Percentiles rank a stretch among this genome's conserved stretches.
phyloP scores from a whole-genome alignment of 1,140 invertebrate species.

The Heliothis subflexa region DNA sequence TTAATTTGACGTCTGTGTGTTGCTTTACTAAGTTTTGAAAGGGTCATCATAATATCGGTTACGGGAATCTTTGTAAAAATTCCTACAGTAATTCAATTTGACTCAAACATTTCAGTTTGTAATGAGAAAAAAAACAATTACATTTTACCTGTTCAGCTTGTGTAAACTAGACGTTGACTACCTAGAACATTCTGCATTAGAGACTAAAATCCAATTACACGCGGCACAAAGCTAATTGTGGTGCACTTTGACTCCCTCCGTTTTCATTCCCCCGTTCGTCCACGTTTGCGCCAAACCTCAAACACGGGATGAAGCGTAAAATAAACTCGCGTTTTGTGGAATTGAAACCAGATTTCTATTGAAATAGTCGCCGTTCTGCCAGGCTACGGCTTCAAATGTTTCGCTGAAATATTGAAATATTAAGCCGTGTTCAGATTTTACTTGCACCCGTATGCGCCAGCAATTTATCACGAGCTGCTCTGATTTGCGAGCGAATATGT shows the following conservation, averaged over 20 bases:
- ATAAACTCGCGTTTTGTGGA: slow-evolving; percentile 39
- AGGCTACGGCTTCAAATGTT: not conserved
- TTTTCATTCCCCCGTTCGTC: not conserved
- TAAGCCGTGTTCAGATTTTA: slow-evolving; percentile 23
- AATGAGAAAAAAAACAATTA: too few species aligned
- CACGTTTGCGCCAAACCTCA: not conserved
- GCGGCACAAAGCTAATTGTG: not conserved
- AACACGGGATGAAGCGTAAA: slow-evolving; percentile 35
- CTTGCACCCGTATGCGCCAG: slow-evolving; percentile 16
- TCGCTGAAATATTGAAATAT: slow-evolving; percentile 42
- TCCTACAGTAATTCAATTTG: too few species aligned
- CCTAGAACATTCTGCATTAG: not conserved
- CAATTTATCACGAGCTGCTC: slow-evolving; percentile 21
- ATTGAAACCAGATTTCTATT: slow-evolving; percentile 33
- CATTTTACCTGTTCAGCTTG: not conserved
- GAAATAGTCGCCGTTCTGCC: slow-evolving; percentile 13
- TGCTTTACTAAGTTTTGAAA: not conserved
- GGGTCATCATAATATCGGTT: too few species aligned
- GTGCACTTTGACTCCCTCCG: not conserved
- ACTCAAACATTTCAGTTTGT: too few species aligned
- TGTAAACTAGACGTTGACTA: not conserved
- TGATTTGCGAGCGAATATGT: slow-evolving; percentile 32
- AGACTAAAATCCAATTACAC: slow-evolving; percentile 3
- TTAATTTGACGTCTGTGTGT: too few species aligned
- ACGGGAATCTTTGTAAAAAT: too few species aligned